Evolutionary conservation across 2,888 invertebrate species (phyloP).

Genomic region (Cancer borealis): DNA sequence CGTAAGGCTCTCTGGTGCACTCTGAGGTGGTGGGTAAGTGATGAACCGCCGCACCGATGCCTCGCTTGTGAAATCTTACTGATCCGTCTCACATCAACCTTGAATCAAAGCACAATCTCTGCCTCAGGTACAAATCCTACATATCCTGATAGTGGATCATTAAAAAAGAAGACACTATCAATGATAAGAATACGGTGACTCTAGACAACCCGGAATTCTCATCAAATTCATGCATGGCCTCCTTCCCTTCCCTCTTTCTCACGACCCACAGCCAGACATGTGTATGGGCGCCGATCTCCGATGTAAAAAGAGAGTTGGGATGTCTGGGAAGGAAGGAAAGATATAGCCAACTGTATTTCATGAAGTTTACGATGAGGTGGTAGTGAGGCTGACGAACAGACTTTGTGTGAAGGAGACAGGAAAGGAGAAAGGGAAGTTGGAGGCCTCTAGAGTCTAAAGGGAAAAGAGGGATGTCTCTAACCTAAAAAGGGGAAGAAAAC

Average conservation of each 20-base stretch:
- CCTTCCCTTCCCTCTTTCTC: not conserved
- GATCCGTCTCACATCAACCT: no score
- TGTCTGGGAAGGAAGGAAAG: not conserved
- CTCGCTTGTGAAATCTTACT: not conserved
- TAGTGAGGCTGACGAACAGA: not conserved
- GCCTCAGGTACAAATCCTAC: no score
- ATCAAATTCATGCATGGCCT: not conserved
- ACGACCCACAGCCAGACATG: not conserved
- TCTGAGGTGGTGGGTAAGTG: not conserved
- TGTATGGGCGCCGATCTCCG: not conserved
- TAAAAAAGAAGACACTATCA: no score
- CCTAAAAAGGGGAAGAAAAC: not conserved
- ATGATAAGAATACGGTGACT: not conserved
- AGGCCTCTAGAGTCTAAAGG: not conserved
- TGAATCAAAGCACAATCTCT: no score
- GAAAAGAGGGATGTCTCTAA: no score
- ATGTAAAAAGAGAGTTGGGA: conserved; percentile 20
- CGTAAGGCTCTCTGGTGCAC: not conserved
- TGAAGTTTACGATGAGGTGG: not conserved
- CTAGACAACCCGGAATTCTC: not conserved
- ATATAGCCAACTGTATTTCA: not conserved
- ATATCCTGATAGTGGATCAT: no score
- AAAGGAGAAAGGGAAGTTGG: not conserved
- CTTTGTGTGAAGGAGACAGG: not conserved
- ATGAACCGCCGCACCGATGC: not conserved